These are phyloP conservation scores for Habrosyne pyritoides DNA, from an alignment of 2,888 invertebrate species.

Conservation along the genomic window DNA sequence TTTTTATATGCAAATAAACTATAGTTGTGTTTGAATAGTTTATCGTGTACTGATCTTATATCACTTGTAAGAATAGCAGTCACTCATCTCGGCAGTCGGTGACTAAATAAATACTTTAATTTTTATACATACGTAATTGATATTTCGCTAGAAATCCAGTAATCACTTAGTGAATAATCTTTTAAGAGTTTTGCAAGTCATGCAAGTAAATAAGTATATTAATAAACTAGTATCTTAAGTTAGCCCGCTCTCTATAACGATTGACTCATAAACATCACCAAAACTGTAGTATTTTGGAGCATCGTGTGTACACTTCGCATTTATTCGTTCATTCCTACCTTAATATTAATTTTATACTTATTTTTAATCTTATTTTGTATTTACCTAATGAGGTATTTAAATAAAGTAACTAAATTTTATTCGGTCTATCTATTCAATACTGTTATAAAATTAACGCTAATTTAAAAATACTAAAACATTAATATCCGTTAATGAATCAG, in stretches of 20 bases:
- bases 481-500: too few species aligned
- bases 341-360: conserved; percentile 55
- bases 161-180: neutral
- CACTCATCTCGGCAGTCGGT: neutral
- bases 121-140: neutral
- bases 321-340: conserved; percentile 69
- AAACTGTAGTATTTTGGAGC: neutral
- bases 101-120: neutral
- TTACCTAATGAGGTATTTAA: conserved; percentile 45
- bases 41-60: conserved; percentile 53
- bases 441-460: neutral
- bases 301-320: conserved; percentile 43
- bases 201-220: neutral
- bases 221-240: neutral
- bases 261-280: neutral
- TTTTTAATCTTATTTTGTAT: conserved; percentile 42
- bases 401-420: conserved; percentile 43
- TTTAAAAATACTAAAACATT: neutral
- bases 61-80: conserved; percentile 18
- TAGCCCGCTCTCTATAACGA: neutral
- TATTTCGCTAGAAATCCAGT: neutral
- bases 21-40: conserved; percentile 66
- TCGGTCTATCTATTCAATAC: conserved; percentile 15
- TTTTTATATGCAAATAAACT: conserved; percentile 52
- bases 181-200: neutral